Percentiles rank a stretch among this genome's conserved stretches.
Conservation (phyloP, 2,888 invertebrate genomes). For the Sialis fuliginosa region DNA sequence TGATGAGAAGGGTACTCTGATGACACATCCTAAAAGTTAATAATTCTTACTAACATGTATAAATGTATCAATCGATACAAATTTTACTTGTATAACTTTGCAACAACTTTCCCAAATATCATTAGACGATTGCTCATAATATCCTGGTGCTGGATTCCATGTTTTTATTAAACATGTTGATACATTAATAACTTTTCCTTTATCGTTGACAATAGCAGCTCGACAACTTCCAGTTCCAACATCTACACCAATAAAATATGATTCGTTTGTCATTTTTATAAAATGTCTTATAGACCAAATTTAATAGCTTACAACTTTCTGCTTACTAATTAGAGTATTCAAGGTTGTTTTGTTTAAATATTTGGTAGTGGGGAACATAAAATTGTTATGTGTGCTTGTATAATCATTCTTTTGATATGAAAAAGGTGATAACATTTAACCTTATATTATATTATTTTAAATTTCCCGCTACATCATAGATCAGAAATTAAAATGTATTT, state of each 20-base stretch:
- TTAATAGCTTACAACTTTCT: no score
- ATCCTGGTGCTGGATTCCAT: conserved; percentile 58
- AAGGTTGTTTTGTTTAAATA: no score
- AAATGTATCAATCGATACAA: no score
- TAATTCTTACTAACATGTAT: background rate
- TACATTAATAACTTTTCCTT: conserved; percentile 47
- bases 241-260: conserved; percentile 71
- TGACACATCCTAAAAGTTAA: conserved; percentile 37
- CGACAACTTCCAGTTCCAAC: conserved; percentile 86
- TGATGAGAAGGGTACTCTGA: conserved; percentile 29
- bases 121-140: conserved; percentile 80
- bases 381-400: no score
- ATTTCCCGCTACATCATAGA: no score
- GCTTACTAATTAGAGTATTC: no score
- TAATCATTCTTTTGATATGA: no score
- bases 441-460: no score
- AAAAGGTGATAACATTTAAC: no score
- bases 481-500: no score
- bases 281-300: no score
- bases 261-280: background rate
- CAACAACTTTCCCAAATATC: conserved; percentile 72
- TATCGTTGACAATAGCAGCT: conserved; percentile 56
- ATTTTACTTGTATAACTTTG: conserved; percentile 51
- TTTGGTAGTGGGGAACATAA: no score
- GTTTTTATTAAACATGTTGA: conserved; percentile 49